Base-by-base conservation (phyloP, 1,140 invertebrate species). In the Trinorchestia longiramus region DNA sequence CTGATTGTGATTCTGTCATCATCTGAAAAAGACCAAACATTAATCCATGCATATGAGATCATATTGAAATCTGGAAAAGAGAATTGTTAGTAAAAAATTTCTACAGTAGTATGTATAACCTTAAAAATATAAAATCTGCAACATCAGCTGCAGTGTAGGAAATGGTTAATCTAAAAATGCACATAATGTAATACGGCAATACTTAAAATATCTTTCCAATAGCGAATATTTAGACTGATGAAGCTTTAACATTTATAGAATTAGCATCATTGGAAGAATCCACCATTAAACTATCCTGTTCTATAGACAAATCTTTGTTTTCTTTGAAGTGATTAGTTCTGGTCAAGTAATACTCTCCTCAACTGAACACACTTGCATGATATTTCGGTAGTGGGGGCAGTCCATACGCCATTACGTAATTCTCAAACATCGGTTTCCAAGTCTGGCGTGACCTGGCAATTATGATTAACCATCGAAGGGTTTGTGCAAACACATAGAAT, bases 251-350 rank as follows among this genome's bases (percentile, higher is more conserved):
- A 41, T 28, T 87, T 23, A 44, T 28, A 42, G 28, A 11, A 11
- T 95, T 45, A 23, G 44, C 15, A 40, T 95, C 95, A 17, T 42
- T 62, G 95, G 77, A 43, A 45, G 53, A 95, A 42, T 95, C 95
- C 8, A 43, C 90, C 90, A 92, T 92, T 44, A 92, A 42, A 44
- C 90, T 92, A 44, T 92, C 90, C 42, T 92, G 90, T 92, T 92
- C 90, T 23, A 92, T 92, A 44, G 90, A 92, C 36, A 92, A 92
- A 44, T 92, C 90, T 92, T 42, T 92, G 8, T 92, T 42, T 44
- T 92, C 90, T 92, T 92, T 42, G 8, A n/a, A n/a, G n/a, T n/a
- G n/a, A n/a, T n/a, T n/a, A n/a, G n/a, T n/a, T n/a, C n/a, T n/a
- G n/a, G n/a, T n/a, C n/a, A n/a, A n/a, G n/a, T n/a, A n/a, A 36